A percentile compares a stretch with the other conserved stretches of the same genome.
phyloP scores from a whole-genome alignment of 2,888 invertebrate genomes.

The Brachylomia viminalis region DNA sequence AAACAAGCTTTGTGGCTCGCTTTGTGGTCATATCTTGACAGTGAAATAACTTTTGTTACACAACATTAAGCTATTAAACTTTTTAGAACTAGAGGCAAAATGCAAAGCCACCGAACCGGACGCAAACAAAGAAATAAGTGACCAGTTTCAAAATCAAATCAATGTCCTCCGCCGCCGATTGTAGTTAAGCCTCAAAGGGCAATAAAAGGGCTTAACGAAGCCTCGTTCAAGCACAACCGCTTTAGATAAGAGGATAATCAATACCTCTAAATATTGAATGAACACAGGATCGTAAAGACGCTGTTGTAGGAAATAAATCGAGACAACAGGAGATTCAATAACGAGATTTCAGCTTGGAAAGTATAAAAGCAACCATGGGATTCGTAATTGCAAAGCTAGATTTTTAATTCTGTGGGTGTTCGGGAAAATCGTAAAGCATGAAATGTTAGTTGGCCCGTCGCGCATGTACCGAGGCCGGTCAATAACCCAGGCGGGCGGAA shows the following conservation, averaged over 20 bases:
- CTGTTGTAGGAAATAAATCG: conserved; percentile 22
- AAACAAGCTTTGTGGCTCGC: conserved; percentile 44
- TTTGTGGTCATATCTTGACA: conserved; percentile 49
- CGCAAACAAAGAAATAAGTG: conserved; percentile 45
- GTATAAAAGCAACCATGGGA: conserved; percentile 13
- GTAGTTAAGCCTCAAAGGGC: conserved; percentile 73
- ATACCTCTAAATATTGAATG: conserved; percentile 73
- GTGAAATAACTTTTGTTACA: conserved; percentile 38
- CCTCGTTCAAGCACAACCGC: conserved; percentile 79
- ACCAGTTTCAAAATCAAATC: conserved; percentile 70
- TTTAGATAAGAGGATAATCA: conserved; percentile 81
- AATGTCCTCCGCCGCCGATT: conserved; percentile 71
- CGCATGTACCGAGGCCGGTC: conserved; percentile 84
- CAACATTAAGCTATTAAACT: conserved; percentile 28
- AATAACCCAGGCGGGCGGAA: conserved; percentile 82
- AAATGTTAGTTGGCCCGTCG: conserved; percentile 74
- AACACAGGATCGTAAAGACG: conserved; percentile 40
- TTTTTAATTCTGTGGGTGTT: conserved; percentile 48
- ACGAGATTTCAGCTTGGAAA: neutral
- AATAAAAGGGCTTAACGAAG: conserved; percentile 80
- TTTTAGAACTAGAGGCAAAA: conserved; percentile 25
- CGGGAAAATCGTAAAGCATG: conserved; percentile 62
- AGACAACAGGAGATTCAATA: neutral
- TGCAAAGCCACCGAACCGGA: conserved; percentile 40
- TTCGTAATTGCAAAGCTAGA: conserved; percentile 19